Evolutionary conservation across 2,888 invertebrate species (phyloP), one percentile per base, ranked within the genome.

Genomic region (Polymixis flavicincta): DNA sequence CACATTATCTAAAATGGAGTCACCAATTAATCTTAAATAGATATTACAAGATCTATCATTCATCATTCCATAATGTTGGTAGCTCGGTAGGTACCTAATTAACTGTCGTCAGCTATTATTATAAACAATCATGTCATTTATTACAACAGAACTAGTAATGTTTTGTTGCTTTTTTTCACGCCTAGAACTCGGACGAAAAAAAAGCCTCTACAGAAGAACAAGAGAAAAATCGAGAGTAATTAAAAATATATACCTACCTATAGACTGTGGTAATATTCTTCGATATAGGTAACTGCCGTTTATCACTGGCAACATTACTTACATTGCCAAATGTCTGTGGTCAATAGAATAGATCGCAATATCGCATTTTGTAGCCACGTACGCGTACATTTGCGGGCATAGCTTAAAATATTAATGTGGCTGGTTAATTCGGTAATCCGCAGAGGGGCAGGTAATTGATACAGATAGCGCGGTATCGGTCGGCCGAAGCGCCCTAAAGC

Each of bases 331-430:
- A 75, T 73, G 55, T 6, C 52, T 65, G 79, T 75, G 81, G 76
- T 81, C 75, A 70, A 78, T 75, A 81, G 71, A 84, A 84, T 84
- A 84, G 72, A 83, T 80, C 80, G 74, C 70, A 79, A 84, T 71
- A 83, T 80, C 80, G 74, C 70, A 79, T 80, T 84, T 71, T 72
- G 67, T 74, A 64, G 71, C 73, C 64, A 67, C 80, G 71, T 71
- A 74, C 67, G 52, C 76, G 76, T 74, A 79, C 79, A 83, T 85
- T 83, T 86, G 88, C 75, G 86, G 82, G 80, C 78, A 78, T 79
- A 87, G 87, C 87, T 89, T 88, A 89, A 90, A 91, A 89, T 89
- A 91, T 89, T 87, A 88, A 88, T 87, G 87, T 78, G 87, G 86
- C 79, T 82, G 87, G 87, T 88, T 88, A 89, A 89, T 89, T 89